Percentiles rank a stretch among this genome's conserved stretches.
Conservation (phyloP, 2,797 vertebrate genomes). For the Glyptemys insculpta region DNA sequence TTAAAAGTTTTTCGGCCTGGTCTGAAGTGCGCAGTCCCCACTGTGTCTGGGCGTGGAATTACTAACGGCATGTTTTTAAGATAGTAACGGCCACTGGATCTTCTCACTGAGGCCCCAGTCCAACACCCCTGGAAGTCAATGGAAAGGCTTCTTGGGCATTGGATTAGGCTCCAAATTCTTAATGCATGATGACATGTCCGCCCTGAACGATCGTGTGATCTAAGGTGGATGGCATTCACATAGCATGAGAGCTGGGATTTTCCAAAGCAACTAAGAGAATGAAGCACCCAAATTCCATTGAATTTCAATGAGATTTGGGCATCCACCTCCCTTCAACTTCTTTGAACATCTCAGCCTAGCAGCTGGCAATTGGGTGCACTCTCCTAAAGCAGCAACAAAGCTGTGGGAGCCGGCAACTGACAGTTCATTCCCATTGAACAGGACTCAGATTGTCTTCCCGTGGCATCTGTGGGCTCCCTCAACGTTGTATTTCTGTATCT, state of each 20-base stretch:
- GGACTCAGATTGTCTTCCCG: neutral
- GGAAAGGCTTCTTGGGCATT: neutral
- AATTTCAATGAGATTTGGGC: neutral
- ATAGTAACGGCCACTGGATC: slow-evolving; percentile 8
- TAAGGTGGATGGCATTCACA: neutral
- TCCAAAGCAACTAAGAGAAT: neutral
- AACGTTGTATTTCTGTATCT: neutral
- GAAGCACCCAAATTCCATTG: neutral
- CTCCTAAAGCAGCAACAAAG: neutral
- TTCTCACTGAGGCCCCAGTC: neutral
- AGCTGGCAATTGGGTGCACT: neutral
- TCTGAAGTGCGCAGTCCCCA: neutral
- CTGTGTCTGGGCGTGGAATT: neutral
- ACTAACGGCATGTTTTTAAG: neutral
- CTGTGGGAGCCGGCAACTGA: neutral
- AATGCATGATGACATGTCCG: neutral
- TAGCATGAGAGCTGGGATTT: neutral
- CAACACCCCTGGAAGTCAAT: slow-evolving; percentile 3
- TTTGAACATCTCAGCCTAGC: neutral
- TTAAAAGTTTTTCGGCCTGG: neutral
- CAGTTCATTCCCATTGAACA: rapidly evolving
- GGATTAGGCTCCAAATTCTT: slow-evolving; percentile 4
- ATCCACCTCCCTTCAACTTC: neutral
- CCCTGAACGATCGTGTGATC: neutral
- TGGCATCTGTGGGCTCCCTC: neutral